These are phyloP conservation scores for Folsomia candida DNA, from an alignment of 2,888 invertebrate genomes.

Conservation along the genomic window DNA sequence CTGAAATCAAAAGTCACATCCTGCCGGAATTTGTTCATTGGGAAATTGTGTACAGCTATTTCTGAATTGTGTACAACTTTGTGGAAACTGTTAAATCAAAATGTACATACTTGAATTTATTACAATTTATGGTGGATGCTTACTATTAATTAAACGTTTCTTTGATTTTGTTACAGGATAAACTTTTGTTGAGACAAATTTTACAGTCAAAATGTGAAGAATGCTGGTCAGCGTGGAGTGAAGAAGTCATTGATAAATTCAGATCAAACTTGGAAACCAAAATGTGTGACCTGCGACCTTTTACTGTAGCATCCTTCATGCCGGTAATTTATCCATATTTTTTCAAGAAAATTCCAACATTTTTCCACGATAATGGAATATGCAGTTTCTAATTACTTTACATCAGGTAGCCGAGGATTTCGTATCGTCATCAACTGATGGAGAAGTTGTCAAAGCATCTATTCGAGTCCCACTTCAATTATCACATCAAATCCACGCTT, in stretches of 20 bases:
- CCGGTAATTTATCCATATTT: constrained; percentile 27
- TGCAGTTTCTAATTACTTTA: too few relatives aligned
- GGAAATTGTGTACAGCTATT: constrained; percentile 38
- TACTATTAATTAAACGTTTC: too few relatives aligned
- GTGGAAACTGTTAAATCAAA: constrained; percentile 46
- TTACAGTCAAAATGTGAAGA: constrained; percentile 30
- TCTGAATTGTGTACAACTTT: constrained; percentile 43
- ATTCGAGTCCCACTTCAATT: constrained; percentile 46
- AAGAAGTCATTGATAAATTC: constrained; percentile 24
- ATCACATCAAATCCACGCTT: constrained; percentile 39
- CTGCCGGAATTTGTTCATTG: constrained; percentile 36
- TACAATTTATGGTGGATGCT: not conserved
- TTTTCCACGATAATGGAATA: too few relatives aligned
- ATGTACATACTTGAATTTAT: constrained; percentile 23
- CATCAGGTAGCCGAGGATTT: constrained; percentile 9
- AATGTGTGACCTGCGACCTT: constrained; percentile 13
- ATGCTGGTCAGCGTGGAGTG: constrained; percentile 36
- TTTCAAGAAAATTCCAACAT: too few relatives aligned
- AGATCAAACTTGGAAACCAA: constrained; percentile 14
- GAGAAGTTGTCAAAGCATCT: constrained; percentile 37
- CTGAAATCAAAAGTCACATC: not conserved
- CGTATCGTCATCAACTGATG: constrained; percentile 25
- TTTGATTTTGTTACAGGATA: constrained; percentile 27
- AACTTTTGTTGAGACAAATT: constrained; percentile 16
- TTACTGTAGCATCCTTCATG: constrained; percentile 30